These are phyloP conservation scores for Microctonus hyperodae DNA, from an alignment of 2,888 invertebrate genomes.

Conservation along the genomic window DNA sequence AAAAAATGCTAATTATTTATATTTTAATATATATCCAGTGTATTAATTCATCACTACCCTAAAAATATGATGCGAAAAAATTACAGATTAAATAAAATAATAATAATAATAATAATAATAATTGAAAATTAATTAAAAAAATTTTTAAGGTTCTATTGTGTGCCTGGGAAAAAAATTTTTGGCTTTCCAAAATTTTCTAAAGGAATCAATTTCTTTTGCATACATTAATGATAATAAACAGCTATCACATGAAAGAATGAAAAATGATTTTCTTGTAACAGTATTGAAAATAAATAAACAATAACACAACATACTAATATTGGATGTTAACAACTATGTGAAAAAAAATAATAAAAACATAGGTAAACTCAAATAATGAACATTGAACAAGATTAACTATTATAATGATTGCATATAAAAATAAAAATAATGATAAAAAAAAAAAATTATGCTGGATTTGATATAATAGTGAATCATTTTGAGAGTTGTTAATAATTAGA, in stretches of 20 bases:
- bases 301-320: not conserved
- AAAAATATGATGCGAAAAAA: not conserved
- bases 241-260: not conserved
- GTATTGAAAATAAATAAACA: not conserved
- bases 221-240: no score
- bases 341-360: conserved; percentile 15
- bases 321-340: not conserved
- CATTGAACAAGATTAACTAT: conserved; percentile 44
- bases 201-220: no score
- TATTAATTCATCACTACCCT: conserved; percentile 10
- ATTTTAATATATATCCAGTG: not conserved
- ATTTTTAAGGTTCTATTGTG: no score
- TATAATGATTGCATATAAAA: conserved; percentile 40
- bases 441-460: conserved; percentile 34
- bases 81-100: not conserved
- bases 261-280: not conserved
- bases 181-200: no score
- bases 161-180: no score
- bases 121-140: not conserved
- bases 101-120: not conserved
- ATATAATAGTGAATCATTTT: conserved; percentile 58
- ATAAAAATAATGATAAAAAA: conserved; percentile 41
- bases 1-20: not conserved
- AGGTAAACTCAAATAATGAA: conserved; percentile 52
- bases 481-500: conserved; percentile 32